Evolutionary conservation across 2,113 vertebrate species (phyloP).

Genomic region (Osmerus mordax): DNA sequence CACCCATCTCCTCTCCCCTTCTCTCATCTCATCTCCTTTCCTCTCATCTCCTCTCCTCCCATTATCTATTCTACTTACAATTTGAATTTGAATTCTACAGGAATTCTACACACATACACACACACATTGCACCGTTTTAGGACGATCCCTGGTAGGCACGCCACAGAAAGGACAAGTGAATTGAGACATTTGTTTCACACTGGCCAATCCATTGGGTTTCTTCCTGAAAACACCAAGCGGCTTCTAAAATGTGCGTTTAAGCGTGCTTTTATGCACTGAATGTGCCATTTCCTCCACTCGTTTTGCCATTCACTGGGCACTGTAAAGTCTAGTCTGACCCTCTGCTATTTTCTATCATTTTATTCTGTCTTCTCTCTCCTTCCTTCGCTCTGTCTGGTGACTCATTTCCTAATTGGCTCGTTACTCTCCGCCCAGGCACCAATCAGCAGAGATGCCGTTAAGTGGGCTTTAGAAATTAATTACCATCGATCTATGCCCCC

Average conservation of each 20-base stretch:
- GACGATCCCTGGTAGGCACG: neutral
- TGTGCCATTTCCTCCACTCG: too few relatives aligned
- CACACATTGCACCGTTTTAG: neutral
- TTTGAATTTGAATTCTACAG: too few relatives aligned
- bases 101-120: neutral
- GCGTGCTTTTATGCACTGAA: too few relatives aligned
- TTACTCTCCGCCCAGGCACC: neutral
- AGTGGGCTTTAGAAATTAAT: slow-evolving; percentile 26
- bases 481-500: slow-evolving; percentile 11
- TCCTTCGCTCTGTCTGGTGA: neutral
- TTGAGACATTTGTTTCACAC: neutral
- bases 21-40: neutral
- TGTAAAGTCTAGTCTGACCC: too few relatives aligned
- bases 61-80: too few relatives aligned
- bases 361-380: too few relatives aligned
- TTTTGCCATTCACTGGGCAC: too few relatives aligned
- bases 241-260: too few relatives aligned
- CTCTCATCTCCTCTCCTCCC: too few relatives aligned
- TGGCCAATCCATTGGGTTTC: neutral
- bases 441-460: slow-evolving; percentile 25
- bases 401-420: slow-evolving; percentile 18
- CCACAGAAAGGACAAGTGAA: slow-evolving; percentile 1
- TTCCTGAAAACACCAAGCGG: too few relatives aligned
- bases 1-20: neutral
- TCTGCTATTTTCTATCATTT: neutral